Evolutionary conservation across 2,113 vertebrate genomes (phyloP), one percentile per base, ranked within the genome.

Genomic region (Nesogale talazaci): DNA sequence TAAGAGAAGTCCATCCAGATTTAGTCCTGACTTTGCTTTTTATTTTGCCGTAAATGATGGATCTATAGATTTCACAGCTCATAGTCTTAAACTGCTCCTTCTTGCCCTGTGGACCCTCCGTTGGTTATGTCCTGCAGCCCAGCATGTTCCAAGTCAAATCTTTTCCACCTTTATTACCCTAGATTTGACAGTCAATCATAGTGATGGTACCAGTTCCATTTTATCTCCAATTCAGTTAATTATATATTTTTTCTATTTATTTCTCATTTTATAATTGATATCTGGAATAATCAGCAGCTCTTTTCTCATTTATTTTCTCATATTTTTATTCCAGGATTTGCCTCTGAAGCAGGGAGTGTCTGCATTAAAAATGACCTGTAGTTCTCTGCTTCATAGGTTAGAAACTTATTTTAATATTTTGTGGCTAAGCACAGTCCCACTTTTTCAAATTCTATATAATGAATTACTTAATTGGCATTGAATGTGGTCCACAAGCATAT

Each of bases 281-380:
- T 98, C 98, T 98, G 98, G 98, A 98, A 98, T 99, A 99, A 99
- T 98, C 98, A 99, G 99, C 98, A 99, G 99, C 99, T 99, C 99
- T 99, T 98, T 99, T 99, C 99, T 99, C 98, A 99, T 99, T 98
- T 98, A 98, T 98, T 98, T 98, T 98, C 98, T 98, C 98, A 98
- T 98, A 98, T 98, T 99, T 99, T 99, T 99, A 99, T 99, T 99
- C 99, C 99, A 99, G 99, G 99, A 99, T 99, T 99, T 99, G 99
- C 99, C 99, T 99, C 99, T 99, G 99, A 99, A 99, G 99, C 99
- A 99, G 99, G 99, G 99, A 99, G 99, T 99, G 99, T 99, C 99
- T 99, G 99, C 99, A 99, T 99, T 99, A 99, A 99, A 99, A 99
- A 99, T 99, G 99, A 99, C 99, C 99, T 99, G 99, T 99, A 99